phyloP scores from a whole-genome alignment of 2,113 vertebrate species.

The Dermatemys mawii region DNA sequence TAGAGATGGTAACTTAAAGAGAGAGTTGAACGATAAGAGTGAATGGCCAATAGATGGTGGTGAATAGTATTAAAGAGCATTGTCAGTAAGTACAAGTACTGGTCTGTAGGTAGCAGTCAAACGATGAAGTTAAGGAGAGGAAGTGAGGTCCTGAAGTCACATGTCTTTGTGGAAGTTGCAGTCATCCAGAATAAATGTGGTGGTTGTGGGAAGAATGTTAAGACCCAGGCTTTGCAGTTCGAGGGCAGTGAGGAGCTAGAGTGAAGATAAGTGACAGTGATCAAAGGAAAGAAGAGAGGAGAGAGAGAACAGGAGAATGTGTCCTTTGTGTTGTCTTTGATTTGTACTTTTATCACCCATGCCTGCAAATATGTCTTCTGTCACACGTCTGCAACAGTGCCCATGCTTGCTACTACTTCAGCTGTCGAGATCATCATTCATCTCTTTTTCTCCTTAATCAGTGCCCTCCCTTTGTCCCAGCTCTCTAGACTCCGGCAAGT shows the following conservation, averaged over 20 bases:
- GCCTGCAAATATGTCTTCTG: not conserved
- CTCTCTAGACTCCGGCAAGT: not conserved
- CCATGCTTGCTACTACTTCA: not conserved
- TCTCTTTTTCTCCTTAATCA: not conserved
- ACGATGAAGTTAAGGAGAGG: not conserved
- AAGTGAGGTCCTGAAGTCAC: not conserved
- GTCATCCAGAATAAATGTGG: not conserved
- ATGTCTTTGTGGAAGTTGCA: not conserved
- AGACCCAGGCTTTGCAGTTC: not conserved
- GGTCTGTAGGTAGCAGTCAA: fast-evolving
- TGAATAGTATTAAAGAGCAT: not conserved
- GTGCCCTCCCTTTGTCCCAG: not conserved
- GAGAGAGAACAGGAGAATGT: not conserved
- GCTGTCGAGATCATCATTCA: not conserved
- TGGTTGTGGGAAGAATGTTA: not conserved
- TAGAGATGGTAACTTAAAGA: not conserved
- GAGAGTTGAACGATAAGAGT: not conserved
- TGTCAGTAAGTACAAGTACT: not conserved
- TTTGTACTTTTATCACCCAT: not conserved
- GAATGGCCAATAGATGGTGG: not conserved
- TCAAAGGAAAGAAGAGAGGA: not conserved
- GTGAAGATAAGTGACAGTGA: not conserved
- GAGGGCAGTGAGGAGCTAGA: not conserved
- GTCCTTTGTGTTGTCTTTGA: not conserved
- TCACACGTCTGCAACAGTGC: not conserved